phyloP scores from a whole-genome alignment of 1,140 invertebrate species.

The Sycophila sp. region DNA sequence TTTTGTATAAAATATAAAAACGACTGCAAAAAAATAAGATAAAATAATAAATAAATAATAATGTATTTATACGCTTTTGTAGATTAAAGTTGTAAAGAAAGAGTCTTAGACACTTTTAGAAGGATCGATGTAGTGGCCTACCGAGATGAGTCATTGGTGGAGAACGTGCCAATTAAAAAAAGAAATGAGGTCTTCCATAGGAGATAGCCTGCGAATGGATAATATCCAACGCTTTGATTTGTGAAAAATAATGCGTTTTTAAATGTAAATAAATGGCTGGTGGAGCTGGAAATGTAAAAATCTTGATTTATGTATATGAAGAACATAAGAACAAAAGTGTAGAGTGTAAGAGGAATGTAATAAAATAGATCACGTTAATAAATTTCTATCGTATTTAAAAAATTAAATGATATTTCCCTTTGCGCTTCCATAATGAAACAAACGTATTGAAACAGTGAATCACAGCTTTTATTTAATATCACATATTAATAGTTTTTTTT shows the following conservation, averaged over 20 bases:
- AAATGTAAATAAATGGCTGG: conserved; percentile 9
- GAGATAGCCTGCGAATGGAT: conserved; percentile 30
- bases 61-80: conserved; percentile 36
- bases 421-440: conserved; percentile 33
- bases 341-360: conserved; percentile 24
- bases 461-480: conserved; percentile 50
- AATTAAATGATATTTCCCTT: conserved; percentile 20
- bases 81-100: conserved; percentile 22
- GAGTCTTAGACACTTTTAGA: not conserved
- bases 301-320: conserved; percentile 34
- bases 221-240: conserved; percentile 41
- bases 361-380: conserved; percentile 39
- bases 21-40: conserved; percentile 19
- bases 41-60: conserved; percentile 18
- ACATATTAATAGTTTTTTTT: conserved; percentile 40
- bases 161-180: conserved; percentile 48
- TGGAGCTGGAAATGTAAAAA: conserved; percentile 14
- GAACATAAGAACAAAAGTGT: not conserved
- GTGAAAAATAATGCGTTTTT: conserved; percentile 19
- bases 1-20: conserved; percentile 6
- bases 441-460: conserved; percentile 41
- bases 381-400: conserved; percentile 44
- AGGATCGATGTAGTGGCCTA: conserved; percentile 40
- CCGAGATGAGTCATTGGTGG: conserved; percentile 35
- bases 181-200: conserved; percentile 53